These are phyloP conservation scores for Drosophila sp. DNA, from an alignment of 1,140 invertebrate genomes.

Conservation along the genomic window DNA sequence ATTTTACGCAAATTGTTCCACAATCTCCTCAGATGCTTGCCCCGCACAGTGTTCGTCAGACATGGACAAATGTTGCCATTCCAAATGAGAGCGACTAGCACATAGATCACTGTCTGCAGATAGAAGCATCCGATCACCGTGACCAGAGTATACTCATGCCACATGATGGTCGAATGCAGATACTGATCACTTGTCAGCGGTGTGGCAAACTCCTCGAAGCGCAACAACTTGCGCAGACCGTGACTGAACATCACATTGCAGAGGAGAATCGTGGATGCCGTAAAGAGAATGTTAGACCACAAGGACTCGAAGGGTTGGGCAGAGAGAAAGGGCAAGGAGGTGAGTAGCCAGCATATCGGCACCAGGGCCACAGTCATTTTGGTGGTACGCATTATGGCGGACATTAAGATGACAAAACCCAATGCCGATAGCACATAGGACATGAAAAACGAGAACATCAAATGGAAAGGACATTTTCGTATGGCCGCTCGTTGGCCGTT, in stretches of 20 bases:
- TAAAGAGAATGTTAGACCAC: background rate
- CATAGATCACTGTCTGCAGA: slow-evolving; percentile 27
- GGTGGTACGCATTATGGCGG: slow-evolving; percentile 19
- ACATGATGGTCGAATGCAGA: slow-evolving; percentile 12
- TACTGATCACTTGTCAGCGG: slow-evolving; percentile 3
- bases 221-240: slow-evolving; percentile 36
- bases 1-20: background rate
- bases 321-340: slow-evolving; percentile 35
- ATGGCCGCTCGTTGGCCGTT: background rate
- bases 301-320: background rate
- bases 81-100: slow-evolving; percentile 13
- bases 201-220: slow-evolving; percentile 14
- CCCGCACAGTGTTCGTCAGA: background rate
- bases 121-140: slow-evolving; percentile 27
- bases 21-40: background rate
- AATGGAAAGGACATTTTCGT: background rate
- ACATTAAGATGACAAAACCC: slow-evolving; percentile 36
- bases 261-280: slow-evolving; percentile 7
- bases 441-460: background rate
- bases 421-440: background rate
- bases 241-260: slow-evolving; percentile 54
- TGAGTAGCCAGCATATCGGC: slow-evolving; percentile 49
- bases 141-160: slow-evolving; percentile 12
- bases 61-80: background rate
- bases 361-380: slow-evolving; percentile 31